Conservation (phyloP, 2,888 invertebrate species). For the Lasioglossum pauxillum region DNA sequence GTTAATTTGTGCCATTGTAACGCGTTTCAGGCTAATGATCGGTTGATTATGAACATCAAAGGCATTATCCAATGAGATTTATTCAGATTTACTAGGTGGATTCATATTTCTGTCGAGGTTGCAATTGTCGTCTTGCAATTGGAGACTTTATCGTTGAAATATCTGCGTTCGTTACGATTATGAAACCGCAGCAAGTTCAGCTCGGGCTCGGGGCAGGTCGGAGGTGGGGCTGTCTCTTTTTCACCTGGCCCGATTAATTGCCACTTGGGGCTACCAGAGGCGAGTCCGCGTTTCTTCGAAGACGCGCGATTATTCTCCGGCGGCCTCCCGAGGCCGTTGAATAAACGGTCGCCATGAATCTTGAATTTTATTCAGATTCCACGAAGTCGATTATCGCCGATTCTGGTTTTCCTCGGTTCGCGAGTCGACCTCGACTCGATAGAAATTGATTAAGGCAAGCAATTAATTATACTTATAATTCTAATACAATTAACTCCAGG, state of each 20-base stretch:
- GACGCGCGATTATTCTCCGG: background rate
- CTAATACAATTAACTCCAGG: too few species aligned
- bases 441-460: background rate
- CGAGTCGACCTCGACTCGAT: background rate
- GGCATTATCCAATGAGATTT: background rate
- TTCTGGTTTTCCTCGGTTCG: background rate
- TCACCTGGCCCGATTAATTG: conserved; percentile 13
- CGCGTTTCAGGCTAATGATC: background rate
- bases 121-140: background rate
- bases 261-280: background rate
- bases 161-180: background rate
- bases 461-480: too few species aligned
- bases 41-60: background rate
- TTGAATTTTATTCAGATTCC: conserved; percentile 30
- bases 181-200: background rate
- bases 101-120: background rate
- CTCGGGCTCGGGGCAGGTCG: background rate
- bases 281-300: conserved; percentile 13
- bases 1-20: too few species aligned
- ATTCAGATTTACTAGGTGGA: background rate
- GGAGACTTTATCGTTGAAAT: background rate
- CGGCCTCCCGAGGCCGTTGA: background rate
- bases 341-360: conserved; percentile 25
- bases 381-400: background rate
- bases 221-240: background rate